Percentiles rank a stretch among this genome's conserved stretches.
Conservation (phyloP, 2,113 vertebrate species). For the Sterrhoptilus dennistouni region DNA sequence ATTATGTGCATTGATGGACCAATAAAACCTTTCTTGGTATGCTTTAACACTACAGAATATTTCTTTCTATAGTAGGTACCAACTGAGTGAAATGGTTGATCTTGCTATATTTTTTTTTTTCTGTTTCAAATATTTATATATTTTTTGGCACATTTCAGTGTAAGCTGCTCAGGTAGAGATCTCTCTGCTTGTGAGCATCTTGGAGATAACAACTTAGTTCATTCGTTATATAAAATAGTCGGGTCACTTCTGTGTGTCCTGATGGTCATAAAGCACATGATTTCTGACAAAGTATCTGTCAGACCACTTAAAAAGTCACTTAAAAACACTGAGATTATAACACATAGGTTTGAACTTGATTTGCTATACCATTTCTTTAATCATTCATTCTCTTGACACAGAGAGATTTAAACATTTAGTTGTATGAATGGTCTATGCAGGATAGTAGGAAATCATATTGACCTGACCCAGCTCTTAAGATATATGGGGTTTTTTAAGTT, state of each 20-base stretch:
- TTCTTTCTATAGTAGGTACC: not conserved
- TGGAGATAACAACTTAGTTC: not conserved
- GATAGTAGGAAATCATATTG: not conserved
- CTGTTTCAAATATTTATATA: not conserved
- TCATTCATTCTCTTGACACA: not conserved
- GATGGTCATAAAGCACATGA: not conserved
- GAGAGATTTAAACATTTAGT: not conserved
- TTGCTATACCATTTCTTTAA: not conserved
- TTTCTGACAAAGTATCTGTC: not conserved
- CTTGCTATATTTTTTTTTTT: not conserved
- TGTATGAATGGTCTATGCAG: not conserved
- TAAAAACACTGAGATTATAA: not conserved
- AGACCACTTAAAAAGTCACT: not conserved
- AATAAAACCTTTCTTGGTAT: conserved; percentile 2
- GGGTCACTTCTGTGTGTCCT: not conserved
- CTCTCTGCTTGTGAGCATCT: not conserved
- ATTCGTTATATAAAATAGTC: not conserved
- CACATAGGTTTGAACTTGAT: not conserved
- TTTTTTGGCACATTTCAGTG: not conserved
- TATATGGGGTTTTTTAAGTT: not conserved
- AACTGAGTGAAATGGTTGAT: not conserved
- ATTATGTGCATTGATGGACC: not conserved
- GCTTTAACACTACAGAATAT: not conserved
- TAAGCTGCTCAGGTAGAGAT: not conserved
- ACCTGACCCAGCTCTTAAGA: not conserved